These are phyloP conservation scores for Henicopernis longicauda DNA, from an alignment of 2,113 vertebrate species.

Conservation along the genomic window DNA sequence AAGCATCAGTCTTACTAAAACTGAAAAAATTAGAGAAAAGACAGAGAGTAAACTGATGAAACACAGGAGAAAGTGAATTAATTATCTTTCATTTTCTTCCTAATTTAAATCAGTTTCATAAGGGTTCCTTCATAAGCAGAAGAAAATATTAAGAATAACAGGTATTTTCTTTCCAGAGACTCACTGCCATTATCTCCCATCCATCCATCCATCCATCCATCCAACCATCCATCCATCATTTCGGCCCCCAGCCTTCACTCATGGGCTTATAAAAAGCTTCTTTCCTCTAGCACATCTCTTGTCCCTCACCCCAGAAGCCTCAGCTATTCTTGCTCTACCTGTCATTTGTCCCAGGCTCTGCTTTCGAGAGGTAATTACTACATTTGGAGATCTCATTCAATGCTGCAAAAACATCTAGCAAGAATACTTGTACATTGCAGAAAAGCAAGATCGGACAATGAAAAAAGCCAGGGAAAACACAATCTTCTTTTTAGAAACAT, in stretches of 20 bases:
- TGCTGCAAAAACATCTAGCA: not conserved
- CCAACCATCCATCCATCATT: not conserved
- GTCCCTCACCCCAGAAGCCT: not conserved
- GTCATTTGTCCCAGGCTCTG: not conserved
- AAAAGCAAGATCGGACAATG: not conserved
- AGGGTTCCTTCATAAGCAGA: not conserved
- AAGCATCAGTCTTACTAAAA: not conserved
- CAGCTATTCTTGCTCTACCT: not conserved
- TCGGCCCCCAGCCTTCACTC: fast-evolving
- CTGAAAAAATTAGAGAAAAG: not conserved
- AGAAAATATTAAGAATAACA: not conserved
- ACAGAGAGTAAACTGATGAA: not conserved
- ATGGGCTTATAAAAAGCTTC: not conserved
- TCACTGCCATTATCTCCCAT: not conserved
- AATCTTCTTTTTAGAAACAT: not conserved
- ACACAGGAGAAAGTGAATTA: not conserved
- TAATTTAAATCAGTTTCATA: not conserved
- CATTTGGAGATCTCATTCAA: not conserved
- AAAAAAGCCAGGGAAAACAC: not conserved
- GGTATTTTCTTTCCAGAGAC: not conserved
- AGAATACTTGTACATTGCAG: not conserved
- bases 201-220: not conserved
- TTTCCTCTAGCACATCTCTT: not conserved
- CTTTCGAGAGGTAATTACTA: not conserved
- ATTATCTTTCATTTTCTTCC: not conserved